Evolutionary conservation across 2,888 invertebrate species (phyloP).

Genomic region (Pimpla rufipes): DNA sequence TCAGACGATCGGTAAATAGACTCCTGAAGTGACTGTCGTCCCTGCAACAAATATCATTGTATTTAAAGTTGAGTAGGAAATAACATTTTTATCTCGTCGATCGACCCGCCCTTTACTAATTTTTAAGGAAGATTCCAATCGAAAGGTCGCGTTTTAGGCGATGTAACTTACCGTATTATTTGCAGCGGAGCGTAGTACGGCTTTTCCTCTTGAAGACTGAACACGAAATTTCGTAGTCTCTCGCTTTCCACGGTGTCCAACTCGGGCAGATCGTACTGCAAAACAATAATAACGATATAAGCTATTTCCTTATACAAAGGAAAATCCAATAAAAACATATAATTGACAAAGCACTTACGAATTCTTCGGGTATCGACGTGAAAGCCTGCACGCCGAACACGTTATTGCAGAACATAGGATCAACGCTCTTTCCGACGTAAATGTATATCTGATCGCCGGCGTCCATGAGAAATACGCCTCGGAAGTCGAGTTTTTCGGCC

Average conservation of each 20-base stretch:
- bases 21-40: constrained; percentile 95
- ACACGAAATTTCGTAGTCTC: constrained; percentile 92
- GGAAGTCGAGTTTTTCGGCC: constrained; percentile 93
- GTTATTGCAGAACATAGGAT: constrained; percentile 91
- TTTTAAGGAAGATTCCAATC: not conserved
- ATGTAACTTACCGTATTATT: constrained; percentile 90
- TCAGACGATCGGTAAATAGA: constrained; percentile 94
- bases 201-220: constrained; percentile 93
- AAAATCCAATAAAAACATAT: constrained; percentile 22
- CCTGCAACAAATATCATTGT: constrained; percentile 86
- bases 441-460: constrained; percentile 93
- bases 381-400: constrained; percentile 92
- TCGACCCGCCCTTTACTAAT: not conserved
- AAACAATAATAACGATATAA: constrained; percentile 67
- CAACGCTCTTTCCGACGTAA: constrained; percentile 93
- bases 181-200: constrained; percentile 92
- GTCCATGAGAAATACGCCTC: constrained; percentile 97
- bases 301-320: not conserved
- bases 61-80: not conserved
- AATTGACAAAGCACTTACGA: constrained; percentile 81
- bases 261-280: constrained; percentile 91
- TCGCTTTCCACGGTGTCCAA: constrained; percentile 91
- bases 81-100: not conserved
- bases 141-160: not conserved
- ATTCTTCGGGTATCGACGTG: constrained; percentile 91